Evolutionary conservation across 2,888 invertebrate genomes (phyloP), one percentile per base, ranked within the genome.

Genomic region (Phrixothrix hirtus): DNA sequence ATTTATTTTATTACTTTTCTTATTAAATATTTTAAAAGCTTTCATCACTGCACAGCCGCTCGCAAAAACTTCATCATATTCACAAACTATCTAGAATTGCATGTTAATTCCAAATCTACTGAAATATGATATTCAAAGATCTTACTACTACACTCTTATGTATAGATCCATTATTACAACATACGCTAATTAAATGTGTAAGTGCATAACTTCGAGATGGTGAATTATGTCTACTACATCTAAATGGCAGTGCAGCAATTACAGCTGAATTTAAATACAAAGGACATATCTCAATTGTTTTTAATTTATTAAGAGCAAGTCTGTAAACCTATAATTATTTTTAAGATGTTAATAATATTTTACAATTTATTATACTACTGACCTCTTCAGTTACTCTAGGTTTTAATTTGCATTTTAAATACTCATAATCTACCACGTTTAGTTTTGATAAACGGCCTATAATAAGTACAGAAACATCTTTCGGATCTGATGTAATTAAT

Each of bases 141-240:
- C 21, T 7, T 21, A 21, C 21, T 7, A 21, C 21, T 21, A 21
- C 7, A 21, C 7, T 21, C 7, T 21, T 21, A 3, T 21, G 3
- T 5, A 7, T 3, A 21, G 3, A 21, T 5, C 21, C 21, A 3
- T 7, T 7, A 7, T 21, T 21, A 7, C 21, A 29, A 11, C 29
- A 29, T 11, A 9, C 3, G 11, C 4, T 29, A 7, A 92, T 84
- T 30, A 90, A 75, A 67, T 89, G 87, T 27, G 89, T 85, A 17
- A 93, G 79, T 4, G 88, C 81, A 71, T 92, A 89, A 1, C 84
- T 79, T 26, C 90, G 79, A 0, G 92, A 87, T 0, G 88, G 86
- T 1, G 92, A 86, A 59, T 92, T 89, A 75, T 93, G 90, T 0
- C 92, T 81, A 44, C 89, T 89, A 63, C 88, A 85, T 61, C 87